Evolutionary conservation across 2,113 vertebrate species (phyloP).

Genomic region (Gobius niger): DNA sequence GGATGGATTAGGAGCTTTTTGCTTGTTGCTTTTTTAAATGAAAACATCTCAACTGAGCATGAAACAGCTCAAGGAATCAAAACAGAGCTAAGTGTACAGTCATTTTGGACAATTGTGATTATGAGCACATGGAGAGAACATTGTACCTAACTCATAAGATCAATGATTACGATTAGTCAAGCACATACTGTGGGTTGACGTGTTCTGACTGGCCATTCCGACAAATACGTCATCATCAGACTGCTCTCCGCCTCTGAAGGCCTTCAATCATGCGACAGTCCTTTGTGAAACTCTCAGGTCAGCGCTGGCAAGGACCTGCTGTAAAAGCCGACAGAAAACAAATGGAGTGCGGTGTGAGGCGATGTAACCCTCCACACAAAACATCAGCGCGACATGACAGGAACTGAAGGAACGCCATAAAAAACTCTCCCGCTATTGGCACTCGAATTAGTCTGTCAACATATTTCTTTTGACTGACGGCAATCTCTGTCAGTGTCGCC

Average conservation of each 20-base stretch:
- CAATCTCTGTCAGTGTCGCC: conserved; percentile 48
- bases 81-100: neutral
- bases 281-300: conserved; percentile 58
- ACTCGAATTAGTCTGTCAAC: conserved; percentile 55
- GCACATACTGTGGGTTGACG: too few relatives aligned
- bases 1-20: too few relatives aligned
- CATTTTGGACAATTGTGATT: neutral
- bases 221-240: neutral
- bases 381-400: conserved; percentile 33
- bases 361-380: conserved; percentile 10
- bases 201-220: neutral
- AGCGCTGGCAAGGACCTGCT: conserved; percentile 68
- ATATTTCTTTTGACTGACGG: conserved; percentile 48
- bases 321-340: conserved; percentile 73
- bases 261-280: conserved; percentile 69
- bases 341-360: conserved; percentile 18
- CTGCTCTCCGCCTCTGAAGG: conserved; percentile 63
- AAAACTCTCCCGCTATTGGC: conserved; percentile 34
- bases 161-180: neutral
- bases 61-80: neutral
- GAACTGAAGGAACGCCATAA: conserved; percentile 44
- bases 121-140: neutral
- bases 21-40: neutral
- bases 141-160: too few relatives aligned
- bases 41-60: neutral